A percentile compares a stretch with the other conserved stretches of the same genome.
These are phyloP conservation scores for Andricus grossulariae DNA, from an alignment of 1,140 invertebrate genomes.

Conservation along the genomic window DNA sequence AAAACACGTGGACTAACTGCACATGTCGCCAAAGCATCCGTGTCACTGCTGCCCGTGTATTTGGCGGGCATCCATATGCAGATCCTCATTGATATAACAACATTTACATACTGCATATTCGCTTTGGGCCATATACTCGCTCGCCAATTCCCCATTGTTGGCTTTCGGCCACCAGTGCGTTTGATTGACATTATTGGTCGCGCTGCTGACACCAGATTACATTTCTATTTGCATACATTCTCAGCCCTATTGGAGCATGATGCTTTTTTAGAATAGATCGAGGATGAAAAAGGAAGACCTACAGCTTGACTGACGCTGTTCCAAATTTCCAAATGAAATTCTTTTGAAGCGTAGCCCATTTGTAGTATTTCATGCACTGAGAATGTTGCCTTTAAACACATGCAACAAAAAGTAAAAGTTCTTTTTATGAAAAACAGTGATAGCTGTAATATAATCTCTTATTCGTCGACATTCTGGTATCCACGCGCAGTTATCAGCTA, in stretches of 20 bases:
- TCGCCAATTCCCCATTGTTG: slow-evolving; percentile 74
- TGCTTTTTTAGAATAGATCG: slow-evolving; percentile 8
- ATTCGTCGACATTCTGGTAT: too few species aligned
- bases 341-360: neutral
- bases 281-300: neutral
- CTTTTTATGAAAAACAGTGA: too few species aligned
- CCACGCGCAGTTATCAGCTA: too few species aligned
- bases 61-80: slow-evolving; percentile 74
- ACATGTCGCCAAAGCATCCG: slow-evolving; percentile 68
- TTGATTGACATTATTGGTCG: slow-evolving; percentile 77
- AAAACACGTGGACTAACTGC: slow-evolving; percentile 56
- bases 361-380: too few species aligned
- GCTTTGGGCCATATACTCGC: slow-evolving; percentile 72
- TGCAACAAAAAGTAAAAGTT: too few species aligned
- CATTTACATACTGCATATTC: slow-evolving; percentile 77
- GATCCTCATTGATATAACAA: slow-evolving; percentile 76
- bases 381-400: too few species aligned
- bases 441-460: too few species aligned
- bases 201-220: slow-evolving; percentile 76
- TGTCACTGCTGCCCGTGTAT: slow-evolving; percentile 68
- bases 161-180: slow-evolving; percentile 73
- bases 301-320: neutral
- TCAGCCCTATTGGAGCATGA: slow-evolving; percentile 55
- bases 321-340: slow-evolving; percentile 4
- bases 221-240: slow-evolving; percentile 77